phyloP scores from a whole-genome alignment of 2,888 invertebrate genomes.

The Crepidodera aurea region DNA sequence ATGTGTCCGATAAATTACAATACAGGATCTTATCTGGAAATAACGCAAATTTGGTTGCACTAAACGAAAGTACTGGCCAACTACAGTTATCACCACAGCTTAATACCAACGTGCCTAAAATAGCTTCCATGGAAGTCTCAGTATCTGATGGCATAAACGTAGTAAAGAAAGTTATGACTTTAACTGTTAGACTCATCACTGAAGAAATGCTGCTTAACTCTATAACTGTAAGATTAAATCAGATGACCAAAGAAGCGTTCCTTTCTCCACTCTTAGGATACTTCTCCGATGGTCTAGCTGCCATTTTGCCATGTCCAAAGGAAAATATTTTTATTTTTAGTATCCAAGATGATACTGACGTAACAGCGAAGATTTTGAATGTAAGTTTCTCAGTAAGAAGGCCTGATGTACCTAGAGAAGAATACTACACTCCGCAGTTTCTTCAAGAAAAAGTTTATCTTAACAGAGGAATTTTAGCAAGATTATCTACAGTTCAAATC shows the following conservation, averaged over 20 bases:
- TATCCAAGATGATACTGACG: conserved; percentile 91
- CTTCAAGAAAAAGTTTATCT: conserved; percentile 94
- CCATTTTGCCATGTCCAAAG: conserved; percentile 89
- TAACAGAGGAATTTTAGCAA: conserved; percentile 85
- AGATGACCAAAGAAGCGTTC: conserved; percentile 93
- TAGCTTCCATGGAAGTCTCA: conserved; percentile 92
- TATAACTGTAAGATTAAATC: conserved; percentile 89
- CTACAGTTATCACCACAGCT: conserved; percentile 89
- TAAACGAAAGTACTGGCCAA: conserved; percentile 85
- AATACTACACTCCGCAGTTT: conserved; percentile 87
- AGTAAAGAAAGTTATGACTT: conserved; percentile 90
- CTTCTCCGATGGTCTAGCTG: conserved; percentile 90
- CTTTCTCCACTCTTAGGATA: conserved; percentile 86
- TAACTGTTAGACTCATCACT: conserved; percentile 89
- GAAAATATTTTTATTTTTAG: conserved; percentile 94
- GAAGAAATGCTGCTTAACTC: conserved; percentile 95
- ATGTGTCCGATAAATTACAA: conserved; percentile 85
- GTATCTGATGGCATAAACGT: conserved; percentile 95
- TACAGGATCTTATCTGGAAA: conserved; percentile 91
- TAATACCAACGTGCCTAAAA: conserved; percentile 93
- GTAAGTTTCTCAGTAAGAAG: conserved; percentile 91
- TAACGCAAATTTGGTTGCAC: conserved; percentile 85
- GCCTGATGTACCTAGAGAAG: conserved; percentile 79
- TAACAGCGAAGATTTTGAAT: conserved; percentile 86
- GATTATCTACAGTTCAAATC: conserved; percentile 87